Evolutionary conservation across 2,888 invertebrate species (phyloP).

Genomic region (Tortricodes alternella): DNA sequence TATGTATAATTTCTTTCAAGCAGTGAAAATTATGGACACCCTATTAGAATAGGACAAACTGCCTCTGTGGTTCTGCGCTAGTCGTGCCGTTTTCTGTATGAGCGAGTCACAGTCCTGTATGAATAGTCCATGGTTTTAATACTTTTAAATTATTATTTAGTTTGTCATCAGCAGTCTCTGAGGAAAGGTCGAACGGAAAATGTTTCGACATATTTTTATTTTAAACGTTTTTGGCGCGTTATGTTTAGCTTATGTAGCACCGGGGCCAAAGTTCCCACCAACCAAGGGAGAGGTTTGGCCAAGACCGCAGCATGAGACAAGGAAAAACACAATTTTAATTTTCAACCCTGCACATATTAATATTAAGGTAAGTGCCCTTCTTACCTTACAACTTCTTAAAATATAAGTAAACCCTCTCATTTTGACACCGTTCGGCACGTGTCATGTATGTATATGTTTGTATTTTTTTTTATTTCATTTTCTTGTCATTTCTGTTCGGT

Average conservation of each 20-base stretch:
- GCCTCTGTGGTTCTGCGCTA: too few relatives aligned
- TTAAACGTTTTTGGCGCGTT: slow-evolving; percentile 12
- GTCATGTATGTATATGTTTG: background rate
- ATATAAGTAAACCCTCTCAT: background rate
- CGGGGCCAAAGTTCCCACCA: slow-evolving; percentile 77
- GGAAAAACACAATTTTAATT: slow-evolving; percentile 61
- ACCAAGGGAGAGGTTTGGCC: slow-evolving; percentile 88
- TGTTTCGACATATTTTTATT: slow-evolving; percentile 10
- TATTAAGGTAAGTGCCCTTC: slow-evolving; percentile 64
- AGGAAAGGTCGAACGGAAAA: background rate
- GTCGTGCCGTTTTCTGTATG: too few relatives aligned
- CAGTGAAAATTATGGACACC: too few relatives aligned
- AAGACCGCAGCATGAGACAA: slow-evolving; percentile 79
- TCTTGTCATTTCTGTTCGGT: too few relatives aligned
- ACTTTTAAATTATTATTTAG: too few relatives aligned
- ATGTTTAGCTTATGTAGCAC: slow-evolving; percentile 45
- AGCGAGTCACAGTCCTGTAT: too few relatives aligned
- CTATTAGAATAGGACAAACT: too few relatives aligned
- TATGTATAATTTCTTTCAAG: too few relatives aligned
- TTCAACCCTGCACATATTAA: slow-evolving; percentile 73
- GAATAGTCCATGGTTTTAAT: too few relatives aligned
- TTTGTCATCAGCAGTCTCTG: background rate
- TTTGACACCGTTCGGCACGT: background rate
- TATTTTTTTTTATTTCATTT: too few relatives aligned
- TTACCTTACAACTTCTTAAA: background rate